phyloP scores from a whole-genome alignment of 1,140 invertebrate species.

The Chironomus striatipennis region DNA sequence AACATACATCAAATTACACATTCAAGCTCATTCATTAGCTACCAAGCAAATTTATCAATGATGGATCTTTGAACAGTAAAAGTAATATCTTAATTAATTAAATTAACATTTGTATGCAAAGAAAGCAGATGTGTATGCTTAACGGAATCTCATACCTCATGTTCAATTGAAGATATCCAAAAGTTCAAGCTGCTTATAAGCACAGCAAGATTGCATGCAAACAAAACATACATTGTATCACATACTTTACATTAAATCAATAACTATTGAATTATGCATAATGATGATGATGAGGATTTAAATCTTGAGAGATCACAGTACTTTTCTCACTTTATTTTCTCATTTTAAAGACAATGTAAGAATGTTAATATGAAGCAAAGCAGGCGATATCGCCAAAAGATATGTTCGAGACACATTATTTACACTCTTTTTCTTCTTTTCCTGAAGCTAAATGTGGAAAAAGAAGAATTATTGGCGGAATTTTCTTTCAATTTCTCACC shows the following conservation, averaged over 20 bases:
- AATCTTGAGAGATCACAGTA: neutral
- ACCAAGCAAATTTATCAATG: no score
- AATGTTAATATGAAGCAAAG: neutral
- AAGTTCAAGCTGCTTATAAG: no score
- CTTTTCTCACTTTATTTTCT: neutral
- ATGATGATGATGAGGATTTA: neutral
- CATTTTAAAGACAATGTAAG: slow-evolving; percentile 14
- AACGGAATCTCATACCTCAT: no score
- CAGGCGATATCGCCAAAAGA: neutral
- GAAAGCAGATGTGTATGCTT: no score
- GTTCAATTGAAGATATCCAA: no score
- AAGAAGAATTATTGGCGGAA: slow-evolving; percentile 11
- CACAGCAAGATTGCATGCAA: no score
- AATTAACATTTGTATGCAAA: no score
- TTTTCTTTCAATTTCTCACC: neutral
- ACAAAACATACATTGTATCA: neutral
- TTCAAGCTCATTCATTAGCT: no score
- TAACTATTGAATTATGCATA: neutral
- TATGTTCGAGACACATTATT: slow-evolving; percentile 8
- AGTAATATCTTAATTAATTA: no score
- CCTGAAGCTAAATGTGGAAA: neutral
- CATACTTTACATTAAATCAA: neutral
- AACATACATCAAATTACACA: no score
- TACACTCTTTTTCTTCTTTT: neutral
- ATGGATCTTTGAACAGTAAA: no score